These are phyloP conservation scores for Colletes collaris DNA, from an alignment of 2,888 invertebrate genomes.

Conservation along the genomic window DNA sequence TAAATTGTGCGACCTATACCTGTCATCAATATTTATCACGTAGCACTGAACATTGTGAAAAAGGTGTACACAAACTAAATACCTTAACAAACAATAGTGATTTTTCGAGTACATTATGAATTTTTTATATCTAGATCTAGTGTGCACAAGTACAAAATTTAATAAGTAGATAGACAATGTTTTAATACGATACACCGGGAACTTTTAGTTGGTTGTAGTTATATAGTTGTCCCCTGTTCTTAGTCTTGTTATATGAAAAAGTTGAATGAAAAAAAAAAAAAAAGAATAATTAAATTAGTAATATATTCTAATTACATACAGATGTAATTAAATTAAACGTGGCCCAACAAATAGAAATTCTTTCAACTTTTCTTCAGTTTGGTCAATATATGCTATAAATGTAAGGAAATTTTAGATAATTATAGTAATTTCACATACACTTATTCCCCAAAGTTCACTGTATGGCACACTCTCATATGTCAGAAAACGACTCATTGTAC, in stretches of 20 bases:
- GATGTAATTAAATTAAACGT: slow-evolving; percentile 18
- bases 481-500: slow-evolving; percentile 37
- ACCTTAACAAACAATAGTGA: slow-evolving; percentile 14
- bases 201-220: slow-evolving; percentile 24
- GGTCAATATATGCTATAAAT: slow-evolving; percentile 57
- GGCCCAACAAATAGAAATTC: slow-evolving; percentile 36
- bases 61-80: slow-evolving; percentile 20
- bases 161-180: slow-evolving; percentile 15
- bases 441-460: slow-evolving; percentile 40
- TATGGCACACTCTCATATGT: slow-evolving; percentile 56
- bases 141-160: slow-evolving; percentile 36
- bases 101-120: slow-evolving; percentile 21
- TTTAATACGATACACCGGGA: slow-evolving; percentile 28
- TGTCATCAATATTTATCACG: slow-evolving; percentile 8
- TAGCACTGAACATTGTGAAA: slow-evolving; percentile 5
- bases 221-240: slow-evolving; percentile 48
- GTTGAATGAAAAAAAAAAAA: background rate
- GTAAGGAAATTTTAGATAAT: slow-evolving; percentile 54
- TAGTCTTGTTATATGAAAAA: slow-evolving; percentile 24
- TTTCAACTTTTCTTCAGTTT: slow-evolving; percentile 44
- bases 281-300: slow-evolving; percentile 15
- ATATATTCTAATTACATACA: slow-evolving; percentile 23
- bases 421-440: slow-evolving; percentile 50
- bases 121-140: slow-evolving; percentile 1
- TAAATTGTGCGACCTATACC: slow-evolving; percentile 26